Percentiles rank a stretch among this genome's conserved stretches.
phyloP scores from a whole-genome alignment of 2,888 invertebrate species.

The Drosophila demipolita region DNA sequence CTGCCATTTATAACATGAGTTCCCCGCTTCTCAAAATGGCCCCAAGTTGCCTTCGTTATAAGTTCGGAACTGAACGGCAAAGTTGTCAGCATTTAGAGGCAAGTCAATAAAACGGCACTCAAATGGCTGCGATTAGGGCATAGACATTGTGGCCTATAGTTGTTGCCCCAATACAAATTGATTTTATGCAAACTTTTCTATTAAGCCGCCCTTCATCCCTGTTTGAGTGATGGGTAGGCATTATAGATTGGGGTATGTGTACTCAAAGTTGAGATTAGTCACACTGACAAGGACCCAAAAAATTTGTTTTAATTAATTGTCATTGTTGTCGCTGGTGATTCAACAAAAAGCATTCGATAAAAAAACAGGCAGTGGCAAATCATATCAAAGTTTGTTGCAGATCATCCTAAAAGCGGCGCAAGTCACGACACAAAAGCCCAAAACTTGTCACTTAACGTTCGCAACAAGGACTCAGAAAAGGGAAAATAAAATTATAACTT shows the following conservation, averaged over 20 bases:
- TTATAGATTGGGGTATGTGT: slow-evolving; percentile 19
- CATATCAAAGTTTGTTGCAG: slow-evolving; percentile 61
- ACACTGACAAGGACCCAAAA: slow-evolving; percentile 40
- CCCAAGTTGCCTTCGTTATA: slow-evolving; percentile 33
- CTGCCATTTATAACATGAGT: slow-evolving; percentile 25
- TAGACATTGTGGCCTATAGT: slow-evolving; percentile 35
- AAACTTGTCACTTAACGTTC: slow-evolving; percentile 68
- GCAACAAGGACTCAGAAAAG: background rate
- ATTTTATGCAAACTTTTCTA: slow-evolving; percentile 74
- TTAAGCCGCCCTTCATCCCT: slow-evolving; percentile 20
- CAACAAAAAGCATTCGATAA: slow-evolving; percentile 17
- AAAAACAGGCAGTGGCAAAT: slow-evolving; percentile 60
- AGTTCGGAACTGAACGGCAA: slow-evolving; percentile 34
- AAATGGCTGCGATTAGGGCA: slow-evolving; percentile 69
- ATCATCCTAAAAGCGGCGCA: slow-evolving; percentile 59
- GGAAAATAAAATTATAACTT: slow-evolving; percentile 30
- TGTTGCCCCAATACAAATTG: slow-evolving; percentile 57
- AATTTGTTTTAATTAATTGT: slow-evolving; percentile 71
- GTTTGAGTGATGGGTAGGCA: slow-evolving; percentile 21
- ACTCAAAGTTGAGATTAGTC: slow-evolving; percentile 49
- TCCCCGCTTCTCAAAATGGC: slow-evolving; percentile 8
- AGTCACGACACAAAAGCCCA: slow-evolving; percentile 52
- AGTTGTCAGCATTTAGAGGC: slow-evolving; percentile 45
- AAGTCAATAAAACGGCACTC: slow-evolving; percentile 72
- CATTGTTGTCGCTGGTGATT: slow-evolving; percentile 62